phyloP scores from a whole-genome alignment of 2,113 vertebrate species.

The Oreochromis niloticus region DNA sequence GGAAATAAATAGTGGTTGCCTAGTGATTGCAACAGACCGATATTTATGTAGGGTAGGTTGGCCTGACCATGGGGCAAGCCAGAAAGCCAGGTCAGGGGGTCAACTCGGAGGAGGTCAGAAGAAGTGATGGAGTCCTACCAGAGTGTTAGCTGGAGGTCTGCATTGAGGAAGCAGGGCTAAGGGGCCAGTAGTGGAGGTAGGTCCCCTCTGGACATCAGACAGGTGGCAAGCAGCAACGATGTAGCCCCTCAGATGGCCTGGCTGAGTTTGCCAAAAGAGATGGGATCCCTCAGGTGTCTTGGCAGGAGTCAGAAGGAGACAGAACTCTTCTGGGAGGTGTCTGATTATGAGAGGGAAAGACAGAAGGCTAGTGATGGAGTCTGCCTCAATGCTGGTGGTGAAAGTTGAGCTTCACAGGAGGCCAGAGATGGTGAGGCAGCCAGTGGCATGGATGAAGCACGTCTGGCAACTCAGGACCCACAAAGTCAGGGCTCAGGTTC shows the following conservation, averaged over 20 bases:
- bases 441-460: neutral
- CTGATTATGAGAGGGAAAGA: neutral
- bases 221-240: neutral
- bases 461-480: neutral
- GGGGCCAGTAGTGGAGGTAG: neutral
- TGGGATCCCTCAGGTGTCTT: neutral
- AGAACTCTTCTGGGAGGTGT: neutral
- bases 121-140: neutral
- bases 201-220: neutral
- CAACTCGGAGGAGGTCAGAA: neutral
- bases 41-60: neutral
- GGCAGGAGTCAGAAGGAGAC: neutral
- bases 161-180: neutral
- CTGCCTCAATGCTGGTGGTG: neutral
- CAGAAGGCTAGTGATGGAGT: neutral
- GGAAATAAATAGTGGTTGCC: neutral
- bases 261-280: neutral
- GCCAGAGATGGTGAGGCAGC: neutral
- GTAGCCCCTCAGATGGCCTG: neutral
- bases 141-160: neutral
- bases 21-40: neutral
- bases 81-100: neutral
- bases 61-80: neutral
- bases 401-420: neutral
- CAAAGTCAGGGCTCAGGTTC: neutral